A percentile compares a stretch with the other conserved stretches of the same genome.
phyloP scores from a whole-genome alignment of 2,113 vertebrate genomes.

The Carettochelys insculpta region DNA sequence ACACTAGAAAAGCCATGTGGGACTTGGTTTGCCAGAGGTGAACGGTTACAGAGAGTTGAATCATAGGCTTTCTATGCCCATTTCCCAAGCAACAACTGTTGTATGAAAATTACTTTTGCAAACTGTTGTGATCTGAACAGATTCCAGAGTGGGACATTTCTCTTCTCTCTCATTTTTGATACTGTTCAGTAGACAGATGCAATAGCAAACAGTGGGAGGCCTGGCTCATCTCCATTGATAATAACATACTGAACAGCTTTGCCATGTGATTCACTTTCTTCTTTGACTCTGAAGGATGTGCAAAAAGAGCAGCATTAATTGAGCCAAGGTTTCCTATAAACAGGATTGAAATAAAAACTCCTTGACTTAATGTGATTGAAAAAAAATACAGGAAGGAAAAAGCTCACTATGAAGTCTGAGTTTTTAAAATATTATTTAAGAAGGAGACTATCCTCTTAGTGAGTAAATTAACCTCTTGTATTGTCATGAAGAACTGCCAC shows the following conservation, averaged over 20 bases:
- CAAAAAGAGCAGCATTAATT: conserved; percentile 50
- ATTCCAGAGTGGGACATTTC: not conserved
- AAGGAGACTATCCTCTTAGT: conserved; percentile 31
- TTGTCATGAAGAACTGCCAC: conserved; percentile 17
- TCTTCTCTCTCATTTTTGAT: accelerated
- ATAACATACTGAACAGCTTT: conserved; percentile 44
- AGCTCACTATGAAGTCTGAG: not conserved
- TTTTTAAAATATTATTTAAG: conserved; percentile 25
- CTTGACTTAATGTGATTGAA: conserved; percentile 50
- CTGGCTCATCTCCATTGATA: conserved; percentile 56
- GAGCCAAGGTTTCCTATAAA: conserved; percentile 58
- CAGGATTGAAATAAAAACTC: conserved; percentile 31
- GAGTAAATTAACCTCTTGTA: conserved; percentile 1
- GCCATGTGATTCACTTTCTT: conserved; percentile 53
- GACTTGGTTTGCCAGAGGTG: not conserved
- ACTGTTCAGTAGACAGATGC: conserved; percentile 12
- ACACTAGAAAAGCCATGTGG: not conserved
- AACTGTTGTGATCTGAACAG: not conserved
- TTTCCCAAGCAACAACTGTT: not conserved
- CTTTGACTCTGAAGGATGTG: conserved; percentile 48
- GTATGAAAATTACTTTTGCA: not conserved
- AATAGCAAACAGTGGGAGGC: conserved; percentile 50
- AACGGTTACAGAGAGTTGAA: not conserved
- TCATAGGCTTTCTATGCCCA: not conserved
- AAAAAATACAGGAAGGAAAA: conserved; percentile 11